Conservation (phyloP, 2,113 vertebrate species). For the Corythornis vintsioides region DNA sequence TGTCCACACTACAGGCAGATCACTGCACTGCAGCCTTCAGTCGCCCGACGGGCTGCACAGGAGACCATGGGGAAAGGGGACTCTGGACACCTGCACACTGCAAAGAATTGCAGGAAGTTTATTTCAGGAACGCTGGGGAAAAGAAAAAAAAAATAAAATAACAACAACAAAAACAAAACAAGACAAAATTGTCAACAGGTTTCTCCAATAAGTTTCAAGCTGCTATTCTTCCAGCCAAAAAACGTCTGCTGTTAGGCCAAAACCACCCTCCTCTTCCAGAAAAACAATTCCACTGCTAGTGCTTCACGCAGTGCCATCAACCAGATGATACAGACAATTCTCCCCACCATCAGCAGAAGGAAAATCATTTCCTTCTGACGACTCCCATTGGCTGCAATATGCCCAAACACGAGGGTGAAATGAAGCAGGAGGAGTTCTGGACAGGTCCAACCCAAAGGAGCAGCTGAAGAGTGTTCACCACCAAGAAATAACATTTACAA, state of each 20-base stretch:
- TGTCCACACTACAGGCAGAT: slow-evolving; percentile 30
- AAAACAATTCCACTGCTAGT: background rate
- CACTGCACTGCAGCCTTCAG: slow-evolving; percentile 30
- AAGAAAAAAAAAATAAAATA: background rate
- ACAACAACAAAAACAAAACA: background rate
- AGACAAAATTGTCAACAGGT: slow-evolving; percentile 66
- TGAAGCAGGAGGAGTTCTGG: background rate
- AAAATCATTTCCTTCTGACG: background rate
- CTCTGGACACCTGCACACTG: slow-evolving; percentile 64
- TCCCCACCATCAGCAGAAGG: slow-evolving; percentile 1
- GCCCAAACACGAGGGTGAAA: background rate
- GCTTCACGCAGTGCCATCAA: slow-evolving; percentile 6
- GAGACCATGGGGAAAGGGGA: slow-evolving; percentile 49
- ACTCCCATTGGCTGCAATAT: background rate
- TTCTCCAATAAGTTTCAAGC: slow-evolving; percentile 60
- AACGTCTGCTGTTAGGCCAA: slow-evolving; percentile 21
- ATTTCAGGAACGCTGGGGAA: slow-evolving; percentile 65
- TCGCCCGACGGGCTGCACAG: slow-evolving; percentile 29
- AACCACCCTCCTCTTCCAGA: slow-evolving; percentile 51
- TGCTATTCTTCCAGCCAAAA: slow-evolving; percentile 35
- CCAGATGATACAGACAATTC: slow-evolving; percentile 17
- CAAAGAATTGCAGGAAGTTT: slow-evolving; percentile 71
- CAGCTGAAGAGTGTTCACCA: background rate
- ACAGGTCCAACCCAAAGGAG: background rate
- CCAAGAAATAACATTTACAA: background rate